Conservation (phyloP, 1,140 invertebrate genomes). For the Radopholus similis region DNA sequence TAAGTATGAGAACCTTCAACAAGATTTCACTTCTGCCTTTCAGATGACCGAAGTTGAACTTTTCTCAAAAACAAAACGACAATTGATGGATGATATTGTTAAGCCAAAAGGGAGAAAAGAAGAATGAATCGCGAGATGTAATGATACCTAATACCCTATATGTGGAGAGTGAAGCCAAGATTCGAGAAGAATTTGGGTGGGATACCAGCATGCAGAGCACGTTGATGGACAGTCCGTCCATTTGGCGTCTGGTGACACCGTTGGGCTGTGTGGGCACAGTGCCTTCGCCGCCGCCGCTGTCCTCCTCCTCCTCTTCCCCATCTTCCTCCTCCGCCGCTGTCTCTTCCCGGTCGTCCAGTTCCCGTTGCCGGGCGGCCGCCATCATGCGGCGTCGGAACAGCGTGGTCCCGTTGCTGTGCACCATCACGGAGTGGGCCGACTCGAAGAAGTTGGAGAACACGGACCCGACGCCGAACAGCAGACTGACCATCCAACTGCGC, state of each 20-base stretch:
- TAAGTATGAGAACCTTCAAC: too few species aligned
- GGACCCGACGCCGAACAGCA: conserved; percentile 55
- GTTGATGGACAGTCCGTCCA: conserved; percentile 41
- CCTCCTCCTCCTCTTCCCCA: background rate
- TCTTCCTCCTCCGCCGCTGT: background rate
- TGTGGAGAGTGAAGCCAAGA: too few species aligned
- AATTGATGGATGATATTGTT: too few species aligned
- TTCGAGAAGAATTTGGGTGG: too few species aligned
- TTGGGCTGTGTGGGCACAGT: background rate
- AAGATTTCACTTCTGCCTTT: too few species aligned
- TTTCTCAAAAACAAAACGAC: too few species aligned
- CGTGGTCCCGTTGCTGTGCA: conserved; percentile 35
- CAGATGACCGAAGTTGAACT: too few species aligned
- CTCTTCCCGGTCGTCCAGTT: conserved; percentile 13
- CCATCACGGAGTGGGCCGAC: conserved; percentile 47
- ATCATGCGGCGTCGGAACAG: too few species aligned
- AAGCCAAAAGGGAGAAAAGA: too few species aligned
- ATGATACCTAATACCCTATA: too few species aligned
- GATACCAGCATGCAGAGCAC: conserved; percentile 29
- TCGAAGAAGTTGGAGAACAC: conserved; percentile 54
- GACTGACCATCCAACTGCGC: conserved; percentile 53
- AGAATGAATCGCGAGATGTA: too few species aligned
- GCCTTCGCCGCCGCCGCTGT: background rate
- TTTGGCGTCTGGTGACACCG: conserved; percentile 36
- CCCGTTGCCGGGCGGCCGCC: conserved; percentile 22